Evolutionary conservation across 2,797 vertebrate genomes (phyloP).

Genomic region (Crax fasciolata): DNA sequence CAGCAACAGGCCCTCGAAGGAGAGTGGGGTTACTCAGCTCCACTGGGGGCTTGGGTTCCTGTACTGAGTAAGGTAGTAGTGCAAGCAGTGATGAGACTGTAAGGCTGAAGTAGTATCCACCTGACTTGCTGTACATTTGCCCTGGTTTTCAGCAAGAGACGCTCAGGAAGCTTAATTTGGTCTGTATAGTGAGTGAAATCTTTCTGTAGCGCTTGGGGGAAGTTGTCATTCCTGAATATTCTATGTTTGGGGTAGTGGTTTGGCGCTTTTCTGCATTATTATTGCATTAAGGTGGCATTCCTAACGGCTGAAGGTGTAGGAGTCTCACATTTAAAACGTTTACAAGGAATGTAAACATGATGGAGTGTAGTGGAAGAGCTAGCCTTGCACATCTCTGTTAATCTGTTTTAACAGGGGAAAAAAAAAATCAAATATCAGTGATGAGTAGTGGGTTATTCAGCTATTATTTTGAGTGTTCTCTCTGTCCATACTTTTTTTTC

Average conservation of each 20-base stretch:
- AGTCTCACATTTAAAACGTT: background rate
- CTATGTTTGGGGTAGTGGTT: background rate
- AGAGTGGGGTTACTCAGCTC: fast-evolving
- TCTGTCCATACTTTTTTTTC: background rate
- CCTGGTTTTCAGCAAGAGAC: fast-evolving
- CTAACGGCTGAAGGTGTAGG: background rate
- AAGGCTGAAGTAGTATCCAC: fast-evolving
- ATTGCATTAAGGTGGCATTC: background rate
- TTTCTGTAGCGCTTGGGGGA: background rate
- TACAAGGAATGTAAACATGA: background rate
- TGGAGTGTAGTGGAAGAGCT: background rate
- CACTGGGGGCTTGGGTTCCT: fast-evolving
- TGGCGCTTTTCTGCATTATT: background rate
- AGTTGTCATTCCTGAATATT: background rate
- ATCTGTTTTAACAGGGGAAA: slow-evolving; percentile 26
- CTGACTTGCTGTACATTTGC: fast-evolving
- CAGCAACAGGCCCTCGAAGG: background rate
- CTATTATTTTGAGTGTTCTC: background rate
- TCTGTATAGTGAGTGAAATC: background rate
- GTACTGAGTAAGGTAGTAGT: background rate
- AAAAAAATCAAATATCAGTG: background rate
- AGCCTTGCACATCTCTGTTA: background rate
- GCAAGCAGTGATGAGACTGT: background rate
- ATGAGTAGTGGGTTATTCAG: background rate
- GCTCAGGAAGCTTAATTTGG: background rate